Evolutionary conservation across 2,113 vertebrate genomes (phyloP), one percentile per base, ranked within the genome.

Genomic region (Labrus mixtus): DNA sequence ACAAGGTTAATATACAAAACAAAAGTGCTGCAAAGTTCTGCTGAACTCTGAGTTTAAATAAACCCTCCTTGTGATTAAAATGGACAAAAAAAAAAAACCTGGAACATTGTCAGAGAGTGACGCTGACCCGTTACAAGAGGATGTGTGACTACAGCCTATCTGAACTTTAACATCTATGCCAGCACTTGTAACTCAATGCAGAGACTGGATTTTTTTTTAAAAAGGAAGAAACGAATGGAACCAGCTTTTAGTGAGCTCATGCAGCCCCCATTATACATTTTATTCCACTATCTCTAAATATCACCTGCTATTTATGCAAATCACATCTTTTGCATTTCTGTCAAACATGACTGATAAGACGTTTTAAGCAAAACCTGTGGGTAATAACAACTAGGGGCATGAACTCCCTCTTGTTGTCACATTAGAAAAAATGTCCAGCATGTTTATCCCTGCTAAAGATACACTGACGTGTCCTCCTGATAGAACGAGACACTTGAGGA

Each of bases 1-100:
- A 84, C 66, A 87, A 85, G 90, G 90, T 76, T 84, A 81, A 91
- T 82, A 85, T 91, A 91, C 75, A 91, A 92, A 92, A 88, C 10
- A 76, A 90, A 90, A 85, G 66, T 70, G 79, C 74, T 46, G 63
- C 56, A 68, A 84, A 61, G 19, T 41, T 79, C 43, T 61, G 77
- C 17, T 17, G 64, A 68, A 55, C 19, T 64, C 11, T 48, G 61
- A 83, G 59, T 79, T 86, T 62, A 88, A 92, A 93, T 84, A 73
- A 87, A 83, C 54, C 70, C 50, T 74, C 53, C 20, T 36, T 11
- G 19, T 45, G 23, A 51, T 77, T 68, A 70, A 76, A 67, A 75
- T 62, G 51, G 58, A 74, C 13, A 20, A 62, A 12, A 23, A 61
- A 79, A 20, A 59, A 10, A 45, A 62, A 82, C 66, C 23, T 41